Conservation (phyloP, 2,797 vertebrate genomes). For the Cuniculus paca region DNA sequence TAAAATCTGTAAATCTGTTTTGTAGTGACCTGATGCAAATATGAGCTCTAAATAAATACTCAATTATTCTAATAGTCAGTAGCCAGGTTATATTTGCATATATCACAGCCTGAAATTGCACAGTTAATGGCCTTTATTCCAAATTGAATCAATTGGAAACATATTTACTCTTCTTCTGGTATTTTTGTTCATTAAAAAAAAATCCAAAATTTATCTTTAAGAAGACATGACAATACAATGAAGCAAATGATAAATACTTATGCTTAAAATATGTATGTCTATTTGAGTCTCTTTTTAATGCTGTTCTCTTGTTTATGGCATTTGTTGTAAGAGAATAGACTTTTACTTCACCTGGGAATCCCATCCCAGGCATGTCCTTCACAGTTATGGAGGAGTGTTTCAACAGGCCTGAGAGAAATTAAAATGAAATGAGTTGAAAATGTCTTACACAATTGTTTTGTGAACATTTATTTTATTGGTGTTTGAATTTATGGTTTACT, state of each 20-base stretch:
- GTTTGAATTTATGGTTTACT: constrained; percentile 43
- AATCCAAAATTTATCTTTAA: constrained; percentile 34
- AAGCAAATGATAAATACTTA: constrained; percentile 66
- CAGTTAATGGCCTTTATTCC: constrained; percentile 52
- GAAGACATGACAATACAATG: constrained; percentile 28
- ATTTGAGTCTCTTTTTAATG: constrained; percentile 47
- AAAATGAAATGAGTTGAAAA: constrained; percentile 41
- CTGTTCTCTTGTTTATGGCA: constrained; percentile 64
- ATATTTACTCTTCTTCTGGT: constrained; percentile 49
- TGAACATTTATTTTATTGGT: constrained; percentile 51
- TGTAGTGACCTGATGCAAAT: constrained; percentile 48
- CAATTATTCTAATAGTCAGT: constrained; percentile 81
- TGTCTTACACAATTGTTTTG: constrained; percentile 36
- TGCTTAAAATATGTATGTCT: constrained; percentile 69
- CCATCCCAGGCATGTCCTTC: constrained; percentile 37
- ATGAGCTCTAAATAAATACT: constrained; percentile 69
- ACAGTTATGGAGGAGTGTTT: constrained; percentile 40
- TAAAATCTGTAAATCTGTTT: constrained; percentile 67
- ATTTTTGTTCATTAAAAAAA: constrained; percentile 41
- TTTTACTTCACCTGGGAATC: constrained; percentile 32
- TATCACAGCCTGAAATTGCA: constrained; percentile 79
- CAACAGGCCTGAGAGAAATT: constrained; percentile 51
- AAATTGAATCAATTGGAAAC: constrained; percentile 30
- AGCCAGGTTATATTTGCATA: constrained; percentile 85
- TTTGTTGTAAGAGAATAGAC: constrained; percentile 45